Conservation (phyloP, 2,888 invertebrate genomes). For the Temnothorax rugatulus region DNA sequence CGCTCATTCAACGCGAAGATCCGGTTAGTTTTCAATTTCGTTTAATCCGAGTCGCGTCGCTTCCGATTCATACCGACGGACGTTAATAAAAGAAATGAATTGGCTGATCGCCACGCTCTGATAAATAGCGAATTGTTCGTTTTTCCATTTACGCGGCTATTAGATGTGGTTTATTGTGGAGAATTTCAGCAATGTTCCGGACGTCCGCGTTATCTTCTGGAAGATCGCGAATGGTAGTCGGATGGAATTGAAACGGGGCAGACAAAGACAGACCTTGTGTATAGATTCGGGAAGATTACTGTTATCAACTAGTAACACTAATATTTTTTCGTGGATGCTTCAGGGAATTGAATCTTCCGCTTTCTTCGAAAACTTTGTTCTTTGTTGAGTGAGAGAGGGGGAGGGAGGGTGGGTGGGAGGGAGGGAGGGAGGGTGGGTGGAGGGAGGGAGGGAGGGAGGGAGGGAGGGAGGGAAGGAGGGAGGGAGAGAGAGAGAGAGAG, state of each 20-base stretch:
- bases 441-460: no score
- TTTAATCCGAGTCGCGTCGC: constrained; percentile 44
- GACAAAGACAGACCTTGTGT: background rate
- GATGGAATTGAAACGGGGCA: background rate
- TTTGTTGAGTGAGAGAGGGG: no score
- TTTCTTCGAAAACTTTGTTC: constrained; percentile 15
- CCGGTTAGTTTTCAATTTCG: constrained; percentile 38
- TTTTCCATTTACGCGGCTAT: constrained; percentile 29
- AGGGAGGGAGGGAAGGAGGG: no score
- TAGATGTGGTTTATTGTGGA: constrained; percentile 33
- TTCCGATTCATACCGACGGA: constrained; percentile 29
- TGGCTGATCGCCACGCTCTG: constrained; percentile 26
- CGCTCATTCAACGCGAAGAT: constrained; percentile 9
- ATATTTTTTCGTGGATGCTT: constrained; percentile 28
- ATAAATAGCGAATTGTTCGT: constrained; percentile 40
- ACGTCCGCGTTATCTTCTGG: constrained; percentile 8
- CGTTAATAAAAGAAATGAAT: constrained; percentile 35
- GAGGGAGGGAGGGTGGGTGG: no score
- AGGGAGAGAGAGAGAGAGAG: no score
- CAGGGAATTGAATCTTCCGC: background rate
- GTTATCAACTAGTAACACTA: constrained; percentile 3
- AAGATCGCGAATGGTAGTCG: constrained; percentile 5
- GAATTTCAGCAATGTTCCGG: constrained; percentile 12
- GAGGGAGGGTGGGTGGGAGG: no score
- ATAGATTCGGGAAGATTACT: background rate